Evolutionary conservation across 2,888 invertebrate genomes (phyloP).

Genomic region (Hemistola chrysoprasaria): DNA sequence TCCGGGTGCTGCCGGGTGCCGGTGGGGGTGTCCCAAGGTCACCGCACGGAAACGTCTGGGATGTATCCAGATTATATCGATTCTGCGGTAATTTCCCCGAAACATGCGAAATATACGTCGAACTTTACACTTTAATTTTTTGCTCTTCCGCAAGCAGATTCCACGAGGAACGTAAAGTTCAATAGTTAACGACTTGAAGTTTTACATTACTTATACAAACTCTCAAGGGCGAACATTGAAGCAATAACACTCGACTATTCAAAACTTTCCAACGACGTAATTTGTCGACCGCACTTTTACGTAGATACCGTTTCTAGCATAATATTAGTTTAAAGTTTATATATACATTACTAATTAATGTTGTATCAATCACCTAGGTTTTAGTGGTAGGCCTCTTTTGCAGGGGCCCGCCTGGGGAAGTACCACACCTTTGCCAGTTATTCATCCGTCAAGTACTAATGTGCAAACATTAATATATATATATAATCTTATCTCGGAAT

Average conservation of each 20-base stretch:
- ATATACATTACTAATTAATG: too few relatives aligned
- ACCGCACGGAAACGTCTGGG: slow-evolving; percentile 77
- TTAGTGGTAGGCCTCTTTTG: too few relatives aligned
- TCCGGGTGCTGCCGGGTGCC: slow-evolving; percentile 38
- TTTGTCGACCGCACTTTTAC: too few relatives aligned
- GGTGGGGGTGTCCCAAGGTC: slow-evolving; percentile 58
- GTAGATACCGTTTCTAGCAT: too few relatives aligned
- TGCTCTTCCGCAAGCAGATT: neutral
- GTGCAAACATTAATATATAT: too few relatives aligned
- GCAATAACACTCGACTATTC: slow-evolving; percentile 3
- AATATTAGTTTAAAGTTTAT: too few relatives aligned
- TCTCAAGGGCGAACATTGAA: slow-evolving; percentile 10
- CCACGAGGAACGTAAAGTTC: slow-evolving; percentile 1
- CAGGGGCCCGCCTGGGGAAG: too few relatives aligned
- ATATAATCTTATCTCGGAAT: too few relatives aligned
- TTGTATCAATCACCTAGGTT: too few relatives aligned
- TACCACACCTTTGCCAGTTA: too few relatives aligned
- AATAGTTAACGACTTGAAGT: neutral
- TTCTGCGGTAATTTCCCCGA: slow-evolving; percentile 51
- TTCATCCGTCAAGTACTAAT: too few relatives aligned
- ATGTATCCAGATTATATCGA: slow-evolving; percentile 71
- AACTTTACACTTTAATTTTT: neutral
- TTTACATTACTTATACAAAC: slow-evolving; percentile 1
- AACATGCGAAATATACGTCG: slow-evolving; percentile 21
- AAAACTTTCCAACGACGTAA: slow-evolving; percentile 2